phyloP scores from a whole-genome alignment of 2,888 invertebrate species.

The Cactoblastis cactorum region DNA sequence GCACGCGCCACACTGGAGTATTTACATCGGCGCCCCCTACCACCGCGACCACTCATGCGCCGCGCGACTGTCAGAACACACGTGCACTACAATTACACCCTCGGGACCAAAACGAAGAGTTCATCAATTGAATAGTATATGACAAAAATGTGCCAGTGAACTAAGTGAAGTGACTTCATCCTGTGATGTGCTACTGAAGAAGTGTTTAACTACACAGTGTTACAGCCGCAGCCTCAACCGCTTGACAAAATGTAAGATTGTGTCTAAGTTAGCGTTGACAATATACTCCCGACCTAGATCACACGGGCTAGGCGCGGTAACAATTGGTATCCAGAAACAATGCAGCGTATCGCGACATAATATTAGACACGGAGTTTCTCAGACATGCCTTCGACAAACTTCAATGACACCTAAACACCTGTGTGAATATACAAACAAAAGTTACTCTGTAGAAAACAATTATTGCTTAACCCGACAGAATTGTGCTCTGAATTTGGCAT shows the following conservation, averaged over 20 bases:
- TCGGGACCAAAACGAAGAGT: constrained; percentile 38
- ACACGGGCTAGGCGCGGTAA: constrained; percentile 58
- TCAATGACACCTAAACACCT: constrained; percentile 69
- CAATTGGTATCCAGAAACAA: constrained; percentile 66
- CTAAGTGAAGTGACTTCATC: constrained; percentile 62
- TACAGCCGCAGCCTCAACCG: constrained; percentile 72
- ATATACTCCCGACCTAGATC: constrained; percentile 66
- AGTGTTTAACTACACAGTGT: constrained; percentile 50
- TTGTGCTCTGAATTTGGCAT: constrained; percentile 28
- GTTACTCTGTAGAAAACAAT: constrained; percentile 30
- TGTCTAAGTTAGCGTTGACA: constrained; percentile 22
- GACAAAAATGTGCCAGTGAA: constrained; percentile 67
- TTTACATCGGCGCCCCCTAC: constrained; percentile 77
- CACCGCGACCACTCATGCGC: constrained; percentile 76
- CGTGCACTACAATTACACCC: constrained; percentile 60
- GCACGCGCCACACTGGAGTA: constrained; percentile 70
- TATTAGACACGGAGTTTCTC: constrained; percentile 68
- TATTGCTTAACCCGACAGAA: constrained; percentile 35
- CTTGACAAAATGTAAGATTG: constrained; percentile 70
- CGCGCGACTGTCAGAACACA: constrained; percentile 68
- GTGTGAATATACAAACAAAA: constrained; percentile 73
- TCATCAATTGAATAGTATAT: constrained; percentile 38
- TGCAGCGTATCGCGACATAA: constrained; percentile 65
- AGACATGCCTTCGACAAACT: constrained; percentile 66
- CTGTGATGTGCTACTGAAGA: constrained; percentile 69